A percentile compares a stretch with the other conserved stretches of the same genome.
Evolutionary conservation across 2,797 vertebrate genomes (phyloP).

Genomic region (Anabacerthia variegaticeps): DNA sequence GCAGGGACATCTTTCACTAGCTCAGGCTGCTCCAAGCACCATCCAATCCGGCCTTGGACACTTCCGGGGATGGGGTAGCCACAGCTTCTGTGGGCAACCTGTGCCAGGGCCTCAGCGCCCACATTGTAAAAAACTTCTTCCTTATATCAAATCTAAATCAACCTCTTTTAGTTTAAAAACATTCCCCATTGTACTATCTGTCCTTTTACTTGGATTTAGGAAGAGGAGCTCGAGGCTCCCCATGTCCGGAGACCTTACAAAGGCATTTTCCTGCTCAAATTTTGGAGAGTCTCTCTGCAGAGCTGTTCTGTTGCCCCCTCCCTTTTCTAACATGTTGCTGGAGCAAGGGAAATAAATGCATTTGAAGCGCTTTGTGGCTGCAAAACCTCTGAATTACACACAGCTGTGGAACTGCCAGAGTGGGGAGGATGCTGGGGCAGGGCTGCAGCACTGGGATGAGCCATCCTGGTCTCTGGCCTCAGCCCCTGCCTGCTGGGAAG

Average conservation of each 20-base stretch:
- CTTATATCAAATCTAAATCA: not conserved
- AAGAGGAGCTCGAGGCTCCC: not conserved
- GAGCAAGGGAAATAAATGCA: not conserved
- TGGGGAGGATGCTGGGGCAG: not conserved
- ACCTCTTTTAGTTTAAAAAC: not conserved
- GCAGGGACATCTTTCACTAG: not conserved
- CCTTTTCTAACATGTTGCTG: not conserved
- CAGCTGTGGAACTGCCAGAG: fast-evolving
- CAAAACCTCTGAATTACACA: not conserved
- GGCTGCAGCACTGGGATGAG: not conserved
- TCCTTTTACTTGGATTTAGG: not conserved
- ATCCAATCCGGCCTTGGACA: not conserved
- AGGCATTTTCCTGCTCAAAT: not conserved
- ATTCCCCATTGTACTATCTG: not conserved
- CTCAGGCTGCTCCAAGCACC: not conserved
- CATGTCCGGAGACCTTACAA: not conserved
- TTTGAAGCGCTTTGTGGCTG: not conserved
- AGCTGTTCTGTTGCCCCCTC: not conserved
- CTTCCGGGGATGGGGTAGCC: not conserved
- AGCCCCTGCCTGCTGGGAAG: not conserved
- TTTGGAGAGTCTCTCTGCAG: not conserved
- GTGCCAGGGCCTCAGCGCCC: not conserved
- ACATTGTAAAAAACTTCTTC: not conserved
- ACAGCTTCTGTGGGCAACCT: not conserved
- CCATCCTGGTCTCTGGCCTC: fast-evolving